These are phyloP conservation scores for Staurois parvus DNA, from an alignment of 2,797 vertebrate species.

Conservation along the genomic window DNA sequence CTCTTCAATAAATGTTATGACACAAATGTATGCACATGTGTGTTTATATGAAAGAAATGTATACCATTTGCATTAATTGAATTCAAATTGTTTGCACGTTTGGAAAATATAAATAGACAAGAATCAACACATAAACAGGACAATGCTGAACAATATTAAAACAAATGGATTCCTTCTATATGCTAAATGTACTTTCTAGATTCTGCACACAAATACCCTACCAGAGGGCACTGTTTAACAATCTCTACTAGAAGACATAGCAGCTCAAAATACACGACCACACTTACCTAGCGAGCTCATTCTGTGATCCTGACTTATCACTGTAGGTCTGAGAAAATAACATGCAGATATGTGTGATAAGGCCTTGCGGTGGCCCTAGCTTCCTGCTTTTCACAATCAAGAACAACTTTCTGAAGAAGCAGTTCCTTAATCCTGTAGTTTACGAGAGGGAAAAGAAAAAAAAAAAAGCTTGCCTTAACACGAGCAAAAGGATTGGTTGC, in stretches of 20 bases:
- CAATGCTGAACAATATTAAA: background rate
- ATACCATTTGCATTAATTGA: background rate
- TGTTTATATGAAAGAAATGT: background rate
- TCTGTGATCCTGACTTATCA: slow-evolving; percentile 3
- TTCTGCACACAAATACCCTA: background rate
- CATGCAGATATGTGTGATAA: slow-evolving; percentile 34
- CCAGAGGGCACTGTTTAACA: too few species aligned
- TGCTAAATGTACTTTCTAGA: background rate
- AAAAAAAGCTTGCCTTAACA: slow-evolving; percentile 57
- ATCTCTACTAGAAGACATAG: background rate
- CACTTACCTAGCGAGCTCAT: slow-evolving; percentile 57
- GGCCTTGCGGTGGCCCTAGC: slow-evolving; percentile 33
- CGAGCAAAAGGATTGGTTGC: slow-evolving; percentile 52
- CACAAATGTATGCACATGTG: background rate
- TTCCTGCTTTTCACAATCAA: slow-evolving; percentile 57
- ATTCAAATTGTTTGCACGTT: background rate
- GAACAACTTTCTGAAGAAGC: slow-evolving; percentile 46
- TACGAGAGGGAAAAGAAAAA: background rate
- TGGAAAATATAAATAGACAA: background rate
- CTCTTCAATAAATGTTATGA: background rate
- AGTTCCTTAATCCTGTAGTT: slow-evolving; percentile 58
- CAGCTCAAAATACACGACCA: background rate
- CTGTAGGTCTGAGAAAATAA: slow-evolving; percentile 4
- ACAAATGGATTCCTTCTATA: background rate
- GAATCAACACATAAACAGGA: too few species aligned